phyloP scores from a whole-genome alignment of 2,888 invertebrate genomes.

The Philereme vetulata region DNA sequence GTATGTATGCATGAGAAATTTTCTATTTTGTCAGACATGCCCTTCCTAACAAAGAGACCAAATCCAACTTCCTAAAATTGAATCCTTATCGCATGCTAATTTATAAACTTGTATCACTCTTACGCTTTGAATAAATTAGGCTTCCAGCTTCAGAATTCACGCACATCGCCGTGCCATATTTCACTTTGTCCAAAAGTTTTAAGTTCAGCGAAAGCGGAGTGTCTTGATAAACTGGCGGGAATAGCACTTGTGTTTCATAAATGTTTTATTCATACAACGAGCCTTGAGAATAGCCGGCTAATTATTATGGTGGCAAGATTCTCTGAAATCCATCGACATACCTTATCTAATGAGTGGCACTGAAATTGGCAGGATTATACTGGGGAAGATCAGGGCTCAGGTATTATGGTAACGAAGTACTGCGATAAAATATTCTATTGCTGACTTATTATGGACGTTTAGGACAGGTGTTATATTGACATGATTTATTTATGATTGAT shows the following conservation, averaged over 20 bases:
- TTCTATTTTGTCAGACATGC: too few species aligned
- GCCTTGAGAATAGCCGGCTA: slow-evolving; percentile 73
- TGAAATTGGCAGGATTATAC: slow-evolving; percentile 60
- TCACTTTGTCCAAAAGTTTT: slow-evolving; percentile 30
- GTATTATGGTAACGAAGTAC: slow-evolving; percentile 18
- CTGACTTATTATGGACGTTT: background rate
- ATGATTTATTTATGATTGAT: background rate
- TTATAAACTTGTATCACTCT: slow-evolving; percentile 2
- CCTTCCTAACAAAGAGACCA: too few species aligned
- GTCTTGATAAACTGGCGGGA: slow-evolving; percentile 50
- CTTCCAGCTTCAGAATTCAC: slow-evolving; percentile 32
- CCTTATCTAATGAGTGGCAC: slow-evolving; percentile 55
- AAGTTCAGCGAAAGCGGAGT: slow-evolving; percentile 34
- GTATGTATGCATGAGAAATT: too few species aligned
- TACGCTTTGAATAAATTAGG: slow-evolving; percentile 37
- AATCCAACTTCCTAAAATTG: too few species aligned
- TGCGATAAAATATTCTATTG: slow-evolving; percentile 4
- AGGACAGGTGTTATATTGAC: slow-evolving; percentile 1
- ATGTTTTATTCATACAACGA: slow-evolving; percentile 79
- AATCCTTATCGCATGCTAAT: background rate
- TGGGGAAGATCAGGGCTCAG: slow-evolving; percentile 24
- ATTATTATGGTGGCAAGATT: slow-evolving; percentile 75
- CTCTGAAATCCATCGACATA: slow-evolving; percentile 44
- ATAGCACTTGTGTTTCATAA: slow-evolving; percentile 67
- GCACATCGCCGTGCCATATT: slow-evolving; percentile 27